Percentiles rank a stretch among this genome's conserved stretches.
Conservation (phyloP, 2,797 vertebrate species). For the Pyrocephalus nanus region DNA sequence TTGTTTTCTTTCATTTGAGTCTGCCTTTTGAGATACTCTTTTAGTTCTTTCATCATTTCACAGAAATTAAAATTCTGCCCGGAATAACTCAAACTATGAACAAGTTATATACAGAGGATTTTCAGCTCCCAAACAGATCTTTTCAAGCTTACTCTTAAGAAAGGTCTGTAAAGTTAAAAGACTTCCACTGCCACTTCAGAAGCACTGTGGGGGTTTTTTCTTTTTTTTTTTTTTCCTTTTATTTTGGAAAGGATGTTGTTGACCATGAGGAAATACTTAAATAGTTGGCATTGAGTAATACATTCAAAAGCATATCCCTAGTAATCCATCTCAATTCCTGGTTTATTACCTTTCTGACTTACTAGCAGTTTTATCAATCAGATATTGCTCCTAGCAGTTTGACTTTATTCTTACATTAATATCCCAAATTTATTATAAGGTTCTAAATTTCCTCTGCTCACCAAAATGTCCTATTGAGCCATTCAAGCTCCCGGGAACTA, state of each 20-base stretch:
- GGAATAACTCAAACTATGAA: background rate
- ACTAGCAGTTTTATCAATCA: slow-evolving; percentile 49
- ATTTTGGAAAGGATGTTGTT: background rate
- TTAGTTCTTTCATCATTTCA: slow-evolving; percentile 15
- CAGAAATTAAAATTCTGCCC: slow-evolving; percentile 43
- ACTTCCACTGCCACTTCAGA: background rate
- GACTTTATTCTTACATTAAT: slow-evolving; percentile 47
- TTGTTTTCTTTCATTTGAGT: slow-evolving; percentile 14
- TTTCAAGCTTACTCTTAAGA: background rate
- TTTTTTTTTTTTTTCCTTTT: background rate
- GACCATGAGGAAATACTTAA: background rate
- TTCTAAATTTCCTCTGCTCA: slow-evolving; percentile 40
- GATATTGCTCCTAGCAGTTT: slow-evolving; percentile 27
- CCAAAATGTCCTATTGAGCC: background rate
- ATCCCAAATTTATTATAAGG: slow-evolving; percentile 47
- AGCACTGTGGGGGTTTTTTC: rapidly evolving
- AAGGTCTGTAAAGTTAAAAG: background rate
- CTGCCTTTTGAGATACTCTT: slow-evolving; percentile 40
- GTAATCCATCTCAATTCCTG: slow-evolving; percentile 59
- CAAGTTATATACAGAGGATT: background rate
- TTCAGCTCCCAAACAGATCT: background rate
- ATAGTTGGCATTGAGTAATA: background rate
- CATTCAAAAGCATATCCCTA: background rate
- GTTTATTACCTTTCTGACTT: slow-evolving; percentile 46
- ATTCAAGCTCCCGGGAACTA: slow-evolving; percentile 23